These are phyloP conservation scores for Mus caroli DNA, from an alignment of 2,797 vertebrate genomes.

Conservation along the genomic window DNA sequence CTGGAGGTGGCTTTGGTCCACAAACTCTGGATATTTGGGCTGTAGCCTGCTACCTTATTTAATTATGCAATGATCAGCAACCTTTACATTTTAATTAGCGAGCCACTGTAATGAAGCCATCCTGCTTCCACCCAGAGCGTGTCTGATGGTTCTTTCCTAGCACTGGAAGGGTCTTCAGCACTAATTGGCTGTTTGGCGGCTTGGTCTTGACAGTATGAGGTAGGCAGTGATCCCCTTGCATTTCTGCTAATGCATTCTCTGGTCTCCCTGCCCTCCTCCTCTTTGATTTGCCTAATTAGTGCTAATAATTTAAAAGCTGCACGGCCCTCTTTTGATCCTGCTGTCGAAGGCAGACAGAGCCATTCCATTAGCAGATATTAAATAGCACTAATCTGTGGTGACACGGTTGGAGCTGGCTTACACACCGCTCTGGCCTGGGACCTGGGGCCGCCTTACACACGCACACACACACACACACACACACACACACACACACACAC, in stretches of 20 bases:
- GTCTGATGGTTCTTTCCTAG: conserved; percentile 64
- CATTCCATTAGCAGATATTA: conserved; percentile 87
- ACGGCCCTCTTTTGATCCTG: conserved; percentile 84
- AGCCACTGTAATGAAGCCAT: conserved; percentile 86
- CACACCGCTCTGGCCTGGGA: conserved; percentile 78
- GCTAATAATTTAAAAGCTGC: conserved; percentile 89
- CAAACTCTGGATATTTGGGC: conserved; percentile 79
- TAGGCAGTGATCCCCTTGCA: conserved; percentile 84
- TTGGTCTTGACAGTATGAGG: conserved; percentile 84
- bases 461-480: neutral
- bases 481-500: conserved; percentile 17
- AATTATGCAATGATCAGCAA: conserved; percentile 91
- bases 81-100: conserved; percentile 91
- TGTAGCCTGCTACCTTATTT: conserved; percentile 86
- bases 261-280: conserved; percentile 79
- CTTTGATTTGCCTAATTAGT: conserved; percentile 90
- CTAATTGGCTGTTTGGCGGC: conserved; percentile 91
- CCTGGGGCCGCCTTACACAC: conserved; percentile 60
- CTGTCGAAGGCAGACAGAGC: conserved; percentile 83
- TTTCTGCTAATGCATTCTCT: conserved; percentile 84
- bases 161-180: conserved; percentile 85
- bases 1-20: conserved; percentile 78
- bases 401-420: conserved; percentile 77
- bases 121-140: conserved; percentile 79
- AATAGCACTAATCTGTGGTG: conserved; percentile 81